Evolutionary conservation across 2,797 vertebrate species (phyloP).

Genomic region (Anguilla megastoma): DNA sequence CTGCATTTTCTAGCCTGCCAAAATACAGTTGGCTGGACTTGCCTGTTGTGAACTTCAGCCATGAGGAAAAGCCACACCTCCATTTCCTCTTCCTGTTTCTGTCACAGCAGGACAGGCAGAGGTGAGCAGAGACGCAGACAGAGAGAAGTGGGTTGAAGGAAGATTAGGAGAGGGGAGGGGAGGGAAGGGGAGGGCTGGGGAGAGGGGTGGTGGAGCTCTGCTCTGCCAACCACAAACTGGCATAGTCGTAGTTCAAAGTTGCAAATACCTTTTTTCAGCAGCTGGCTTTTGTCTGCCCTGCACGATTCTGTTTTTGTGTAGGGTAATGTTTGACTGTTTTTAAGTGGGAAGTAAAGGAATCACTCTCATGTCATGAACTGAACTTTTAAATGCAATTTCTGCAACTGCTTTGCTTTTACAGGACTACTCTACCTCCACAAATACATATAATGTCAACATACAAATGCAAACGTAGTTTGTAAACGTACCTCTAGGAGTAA

Average conservation of each 20-base stretch:
- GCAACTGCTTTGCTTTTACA: slow-evolving; percentile 2
- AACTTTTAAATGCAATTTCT: neutral
- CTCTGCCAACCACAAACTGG: neutral
- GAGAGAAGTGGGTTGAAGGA: neutral
- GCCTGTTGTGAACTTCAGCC: slow-evolving; percentile 3
- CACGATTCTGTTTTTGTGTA: neutral
- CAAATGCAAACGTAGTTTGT: neutral
- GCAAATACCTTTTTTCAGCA: neutral
- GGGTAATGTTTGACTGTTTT: neutral
- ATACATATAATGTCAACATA: neutral
- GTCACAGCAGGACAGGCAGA: slow-evolving; percentile 1
- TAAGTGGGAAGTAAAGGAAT: neutral
- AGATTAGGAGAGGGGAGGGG: neutral
- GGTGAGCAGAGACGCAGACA: neutral
- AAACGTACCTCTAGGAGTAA: neutral
- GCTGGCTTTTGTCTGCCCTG: neutral
- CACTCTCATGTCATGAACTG: neutral
- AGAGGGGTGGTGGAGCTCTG: neutral
- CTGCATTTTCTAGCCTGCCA: slow-evolving; percentile 1
- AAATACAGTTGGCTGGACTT: neutral
- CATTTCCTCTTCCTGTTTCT: slow-evolving; percentile 23
- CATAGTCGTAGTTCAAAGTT: neutral
- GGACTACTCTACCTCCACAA: neutral
- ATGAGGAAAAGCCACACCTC: slow-evolving; percentile 21
- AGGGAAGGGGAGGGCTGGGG: neutral